Conservation (phyloP, 2,888 invertebrate species). For the Nipponacmea schrenckii region DNA sequence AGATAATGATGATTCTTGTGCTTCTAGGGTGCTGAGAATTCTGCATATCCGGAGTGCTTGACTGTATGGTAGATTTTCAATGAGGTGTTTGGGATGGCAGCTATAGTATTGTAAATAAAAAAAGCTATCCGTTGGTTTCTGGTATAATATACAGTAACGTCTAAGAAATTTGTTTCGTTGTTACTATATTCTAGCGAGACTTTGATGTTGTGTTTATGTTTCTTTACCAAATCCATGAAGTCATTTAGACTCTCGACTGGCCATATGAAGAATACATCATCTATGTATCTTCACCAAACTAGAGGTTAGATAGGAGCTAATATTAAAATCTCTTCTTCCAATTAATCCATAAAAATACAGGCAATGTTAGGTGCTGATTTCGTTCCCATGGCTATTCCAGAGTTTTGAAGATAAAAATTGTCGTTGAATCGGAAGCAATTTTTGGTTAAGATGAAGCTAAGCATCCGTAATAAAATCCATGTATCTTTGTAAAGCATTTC, state of each 20-base stretch:
- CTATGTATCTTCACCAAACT: too few relatives aligned
- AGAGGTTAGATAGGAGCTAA: neutral
- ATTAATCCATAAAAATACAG: neutral
- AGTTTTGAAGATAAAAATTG: neutral
- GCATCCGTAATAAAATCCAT: neutral
- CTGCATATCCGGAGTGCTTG: neutral
- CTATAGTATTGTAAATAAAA: neutral
- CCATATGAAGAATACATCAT: neutral
- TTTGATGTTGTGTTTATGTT: neutral
- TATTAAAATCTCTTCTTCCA: neutral
- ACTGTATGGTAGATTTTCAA: neutral
- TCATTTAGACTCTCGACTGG: neutral
- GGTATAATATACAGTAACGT: too few relatives aligned
- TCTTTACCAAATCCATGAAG: neutral
- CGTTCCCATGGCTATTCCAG: neutral
- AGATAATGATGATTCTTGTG: neutral
- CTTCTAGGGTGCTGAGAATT: neutral
- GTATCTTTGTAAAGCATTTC: neutral
- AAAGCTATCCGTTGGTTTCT: neutral
- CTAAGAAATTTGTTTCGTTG: neutral
- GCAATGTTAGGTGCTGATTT: neutral
- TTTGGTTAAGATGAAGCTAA: neutral
- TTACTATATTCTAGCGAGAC: neutral
- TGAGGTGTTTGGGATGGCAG: neutral
- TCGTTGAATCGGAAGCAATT: neutral